Evolutionary conservation across 1,140 invertebrate species (phyloP), one percentile per base, ranked within the genome.

Genomic region (Drosophila setifemur): DNA sequence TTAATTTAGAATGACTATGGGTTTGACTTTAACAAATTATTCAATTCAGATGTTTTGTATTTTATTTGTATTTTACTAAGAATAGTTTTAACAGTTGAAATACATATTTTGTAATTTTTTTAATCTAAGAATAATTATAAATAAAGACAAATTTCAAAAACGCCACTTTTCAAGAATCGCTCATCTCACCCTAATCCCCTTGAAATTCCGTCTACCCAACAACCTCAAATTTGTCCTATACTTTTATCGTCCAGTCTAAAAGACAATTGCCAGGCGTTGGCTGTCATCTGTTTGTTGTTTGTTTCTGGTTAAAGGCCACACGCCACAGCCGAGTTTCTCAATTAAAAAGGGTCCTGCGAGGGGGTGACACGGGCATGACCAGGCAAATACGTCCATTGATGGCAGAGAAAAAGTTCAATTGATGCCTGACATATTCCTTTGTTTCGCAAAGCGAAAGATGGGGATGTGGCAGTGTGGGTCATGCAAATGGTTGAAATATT

Each of bases 401-500:
- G 28, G 44, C 57, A 23, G 55, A 52, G 54, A 71, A 69, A 86
- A 85, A 86, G 75, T 81, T 85, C 81, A 85, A 85, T 85, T 64
- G 81, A 75, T 58, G 75, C 53, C 81, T 85, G 81, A 86, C 81
- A 85, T 81, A 73, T 85, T 75, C 81, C 81, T 86, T 85, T 85
- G 81, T 85, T 39, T 23, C 26, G 7, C 3, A 6, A 26, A 7
- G 35, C 4, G 12, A 7, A 7, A 8, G 3, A 8, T 1, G 0
- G 16, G 29, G 39, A n/a, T 21, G 25, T n/a, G 3, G 11, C 23
- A 18, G 52, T n/a, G 52, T 44, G 67, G 37, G 55, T 68, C 75
- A 85, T 86, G 81, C 75, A 86, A 85, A 85, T 86, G 86, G 81
- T 86, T 75, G 81, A 86, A 85, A 86, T 85, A 86, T 81, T 85